A percentile compares a stretch with the other conserved stretches of the same genome.
Evolutionary conservation across 2,888 invertebrate genomes (phyloP).

Genomic region (Xanthostigma xanthostigma): DNA sequence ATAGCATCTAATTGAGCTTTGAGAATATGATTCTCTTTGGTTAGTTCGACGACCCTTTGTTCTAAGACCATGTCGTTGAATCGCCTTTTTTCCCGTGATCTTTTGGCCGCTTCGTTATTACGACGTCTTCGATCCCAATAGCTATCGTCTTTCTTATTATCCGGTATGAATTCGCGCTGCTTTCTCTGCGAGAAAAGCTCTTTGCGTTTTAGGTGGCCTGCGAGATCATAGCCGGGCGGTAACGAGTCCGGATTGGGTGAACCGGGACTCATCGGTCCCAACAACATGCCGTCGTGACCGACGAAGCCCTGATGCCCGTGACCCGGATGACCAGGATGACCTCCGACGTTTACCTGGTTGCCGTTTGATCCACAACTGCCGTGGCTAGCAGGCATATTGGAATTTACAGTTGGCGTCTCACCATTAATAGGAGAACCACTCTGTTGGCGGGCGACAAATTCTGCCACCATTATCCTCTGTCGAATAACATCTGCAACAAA

Average conservation of each 20-base stretch:
- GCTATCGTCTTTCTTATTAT: constrained; percentile 90
- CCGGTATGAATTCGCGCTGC: constrained; percentile 92
- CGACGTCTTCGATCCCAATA: constrained; percentile 94
- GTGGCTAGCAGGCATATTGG: constrained; percentile 33
- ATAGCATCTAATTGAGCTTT: constrained; percentile 87
- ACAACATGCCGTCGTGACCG: constrained; percentile 2
- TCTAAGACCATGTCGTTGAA: constrained; percentile 95
- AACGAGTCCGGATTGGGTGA: constrained; percentile 26
- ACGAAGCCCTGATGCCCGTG: background rate
- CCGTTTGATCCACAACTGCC: constrained; percentile 23
- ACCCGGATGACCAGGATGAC: constrained; percentile 12
- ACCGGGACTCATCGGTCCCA: constrained; percentile 25
- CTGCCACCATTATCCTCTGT: constrained; percentile 75
- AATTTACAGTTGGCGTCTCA: constrained; percentile 46
- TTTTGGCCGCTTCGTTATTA: constrained; percentile 94
- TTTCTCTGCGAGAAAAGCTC: constrained; percentile 82
- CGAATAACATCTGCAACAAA: constrained; percentile 28
- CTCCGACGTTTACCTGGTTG: constrained; percentile 24
- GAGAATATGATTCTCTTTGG: constrained; percentile 88
- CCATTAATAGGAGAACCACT: constrained; percentile 53
- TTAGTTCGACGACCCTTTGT: constrained; percentile 82
- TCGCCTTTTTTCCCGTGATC: constrained; percentile 90
- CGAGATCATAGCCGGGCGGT: constrained; percentile 34
- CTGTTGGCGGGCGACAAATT: constrained; percentile 65
- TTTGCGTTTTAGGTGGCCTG: constrained; percentile 44